A percentile compares a stretch with the other conserved stretches of the same genome.
Evolutionary conservation across 2,113 vertebrate species (phyloP).

Genomic region (Patagioenas fasciata): DNA sequence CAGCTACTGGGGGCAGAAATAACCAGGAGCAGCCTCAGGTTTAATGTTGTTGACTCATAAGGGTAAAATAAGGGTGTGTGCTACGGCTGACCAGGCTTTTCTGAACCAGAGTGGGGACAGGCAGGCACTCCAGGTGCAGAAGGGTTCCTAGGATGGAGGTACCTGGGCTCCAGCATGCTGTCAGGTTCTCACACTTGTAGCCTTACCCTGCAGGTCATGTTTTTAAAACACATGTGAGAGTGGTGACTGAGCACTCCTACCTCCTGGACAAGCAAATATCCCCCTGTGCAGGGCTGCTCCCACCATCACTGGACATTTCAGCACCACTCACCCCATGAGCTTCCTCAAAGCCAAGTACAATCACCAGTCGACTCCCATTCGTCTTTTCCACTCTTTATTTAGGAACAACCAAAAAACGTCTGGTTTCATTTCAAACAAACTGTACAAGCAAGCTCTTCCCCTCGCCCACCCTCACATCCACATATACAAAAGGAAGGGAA

Average conservation of each 20-base stretch:
- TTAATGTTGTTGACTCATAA: background rate
- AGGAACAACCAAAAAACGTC: slow-evolving; percentile 76
- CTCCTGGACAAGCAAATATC: background rate
- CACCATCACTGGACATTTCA: background rate
- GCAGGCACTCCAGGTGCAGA: background rate
- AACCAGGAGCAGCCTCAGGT: background rate
- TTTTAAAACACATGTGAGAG: background rate
- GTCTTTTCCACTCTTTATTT: slow-evolving; percentile 76
- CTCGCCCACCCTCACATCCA: slow-evolving; percentile 73
- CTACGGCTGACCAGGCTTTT: fast-evolving
- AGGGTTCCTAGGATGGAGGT: fast-evolving
- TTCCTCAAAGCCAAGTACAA: background rate
- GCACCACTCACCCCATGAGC: background rate
- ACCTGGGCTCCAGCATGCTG: background rate
- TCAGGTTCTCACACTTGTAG: background rate
- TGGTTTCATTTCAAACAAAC: slow-evolving; percentile 77
- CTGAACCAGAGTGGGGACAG: background rate
- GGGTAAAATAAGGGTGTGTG: background rate
- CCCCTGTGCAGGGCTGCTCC: fast-evolving
- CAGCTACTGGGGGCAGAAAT: background rate
- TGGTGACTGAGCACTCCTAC: background rate
- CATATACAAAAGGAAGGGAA: slow-evolving; percentile 82
- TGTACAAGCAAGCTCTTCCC: slow-evolving; percentile 77
- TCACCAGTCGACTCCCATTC: background rate
- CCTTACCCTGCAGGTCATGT: fast-evolving